Percentiles rank a stretch among this genome's conserved stretches.
Conservation (phyloP, 35 echinoderm and acorn worm genomes). For the Apostichopus parvimensis region DNA sequence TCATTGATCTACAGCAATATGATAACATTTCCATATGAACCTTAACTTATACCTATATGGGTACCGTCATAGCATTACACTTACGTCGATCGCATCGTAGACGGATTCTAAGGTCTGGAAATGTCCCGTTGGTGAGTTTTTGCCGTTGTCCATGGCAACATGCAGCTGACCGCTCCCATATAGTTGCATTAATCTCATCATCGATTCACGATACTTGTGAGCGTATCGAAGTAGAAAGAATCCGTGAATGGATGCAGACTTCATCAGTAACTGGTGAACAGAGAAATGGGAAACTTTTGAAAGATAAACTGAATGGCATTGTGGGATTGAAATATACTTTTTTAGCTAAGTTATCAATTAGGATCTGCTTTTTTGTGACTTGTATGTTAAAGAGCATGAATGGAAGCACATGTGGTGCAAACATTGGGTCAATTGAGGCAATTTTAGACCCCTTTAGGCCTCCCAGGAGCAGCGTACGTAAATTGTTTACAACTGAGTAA, state of each 20-base stretch:
- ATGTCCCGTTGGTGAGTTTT: slow-evolving; percentile 60
- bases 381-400: too few relatives aligned
- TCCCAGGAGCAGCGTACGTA: too few relatives aligned
- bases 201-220: slow-evolving; percentile 46
- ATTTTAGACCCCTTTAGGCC: too few relatives aligned
- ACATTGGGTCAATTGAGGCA: too few relatives aligned
- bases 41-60: too few relatives aligned
- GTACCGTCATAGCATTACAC: not conserved
- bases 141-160: slow-evolving; percentile 58
- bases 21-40: too few relatives aligned
- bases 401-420: too few relatives aligned
- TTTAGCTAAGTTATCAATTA: too few relatives aligned
- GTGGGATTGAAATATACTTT: too few relatives aligned
- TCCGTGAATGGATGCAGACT: slow-evolving; percentile 67
- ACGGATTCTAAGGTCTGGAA: slow-evolving; percentile 68
- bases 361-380: too few relatives aligned
- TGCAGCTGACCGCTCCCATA: slow-evolving; percentile 60
- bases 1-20: too few relatives aligned
- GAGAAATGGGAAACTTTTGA: not conserved
- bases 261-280: slow-evolving; percentile 54
- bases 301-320: not conserved
- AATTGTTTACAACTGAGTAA: too few relatives aligned
- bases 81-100: slow-evolving; percentile 79
- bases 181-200: slow-evolving; percentile 59
- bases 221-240: slow-evolving; percentile 59